These are phyloP conservation scores for Oryzaephilus surinamensis DNA, from an alignment of 1,140 invertebrate genomes.

Conservation along the genomic window DNA sequence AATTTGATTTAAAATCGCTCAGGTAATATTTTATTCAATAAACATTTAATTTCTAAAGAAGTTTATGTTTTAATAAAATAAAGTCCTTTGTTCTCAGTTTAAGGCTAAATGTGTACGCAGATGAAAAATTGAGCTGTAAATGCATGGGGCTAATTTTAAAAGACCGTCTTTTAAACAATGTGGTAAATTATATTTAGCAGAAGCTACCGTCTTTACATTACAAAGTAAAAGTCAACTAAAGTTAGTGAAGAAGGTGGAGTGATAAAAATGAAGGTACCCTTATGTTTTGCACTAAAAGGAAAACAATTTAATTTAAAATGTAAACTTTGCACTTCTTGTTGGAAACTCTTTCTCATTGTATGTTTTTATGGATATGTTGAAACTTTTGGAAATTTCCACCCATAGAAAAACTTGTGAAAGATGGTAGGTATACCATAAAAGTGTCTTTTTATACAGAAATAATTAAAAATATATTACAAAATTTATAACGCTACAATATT, in stretches of 20 bases:
- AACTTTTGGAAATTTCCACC: no score
- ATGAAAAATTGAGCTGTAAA: not conserved
- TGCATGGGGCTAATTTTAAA: no score
- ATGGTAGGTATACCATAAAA: no score
- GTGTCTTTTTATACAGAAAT: no score
- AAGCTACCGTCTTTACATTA: not conserved
- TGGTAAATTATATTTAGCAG: not conserved
- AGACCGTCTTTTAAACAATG: not conserved
- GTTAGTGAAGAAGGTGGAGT: not conserved
- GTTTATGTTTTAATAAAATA: not conserved
- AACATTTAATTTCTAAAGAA: not conserved
- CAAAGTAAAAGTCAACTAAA: no score
- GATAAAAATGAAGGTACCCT: not conserved
- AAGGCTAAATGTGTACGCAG: not conserved
- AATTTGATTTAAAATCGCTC: not conserved
- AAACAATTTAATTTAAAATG: conserved; percentile 6
- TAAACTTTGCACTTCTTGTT: conserved; percentile 4
- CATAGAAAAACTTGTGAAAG: no score
- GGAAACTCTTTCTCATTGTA: conserved; percentile 3
- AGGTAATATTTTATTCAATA: not conserved
- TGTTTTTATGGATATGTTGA: conserved; percentile 2
- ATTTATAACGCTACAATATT: no score
- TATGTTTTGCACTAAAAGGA: conserved; percentile 1
- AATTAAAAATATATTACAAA: no score
- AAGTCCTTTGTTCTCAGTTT: no score